Evolutionary conservation across 2,113 vertebrate species (phyloP).

Genomic region (Tachycineta bicolor): DNA sequence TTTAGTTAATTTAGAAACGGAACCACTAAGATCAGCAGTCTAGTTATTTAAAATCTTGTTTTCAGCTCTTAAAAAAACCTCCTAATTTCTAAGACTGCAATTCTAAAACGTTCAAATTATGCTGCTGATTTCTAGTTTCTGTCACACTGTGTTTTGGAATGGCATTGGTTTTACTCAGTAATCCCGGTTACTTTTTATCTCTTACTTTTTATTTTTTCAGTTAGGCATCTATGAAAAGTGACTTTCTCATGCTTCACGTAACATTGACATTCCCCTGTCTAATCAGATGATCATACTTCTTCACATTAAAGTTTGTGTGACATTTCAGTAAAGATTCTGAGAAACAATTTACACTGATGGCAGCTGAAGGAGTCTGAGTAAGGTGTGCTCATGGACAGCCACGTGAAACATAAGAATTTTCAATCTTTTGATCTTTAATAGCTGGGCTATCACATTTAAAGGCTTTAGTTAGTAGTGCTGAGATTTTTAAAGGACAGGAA

Average conservation of each 20-base stretch:
- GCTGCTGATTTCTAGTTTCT: not conserved
- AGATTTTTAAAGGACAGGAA: not conserved
- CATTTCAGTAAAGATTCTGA: not conserved
- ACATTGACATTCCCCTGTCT: not conserved
- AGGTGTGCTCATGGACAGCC: too few relatives aligned
- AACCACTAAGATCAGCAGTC: not conserved
- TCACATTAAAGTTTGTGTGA: not conserved
- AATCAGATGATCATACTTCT: not conserved
- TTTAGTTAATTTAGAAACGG: not conserved
- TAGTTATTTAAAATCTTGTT: not conserved
- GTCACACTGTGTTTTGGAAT: not conserved
- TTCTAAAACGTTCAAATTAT: not conserved
- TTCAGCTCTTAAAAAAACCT: not conserved
- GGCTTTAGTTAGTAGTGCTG: not conserved
- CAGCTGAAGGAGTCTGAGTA: not conserved
- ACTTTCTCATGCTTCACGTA: not conserved
- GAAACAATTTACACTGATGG: not conserved
- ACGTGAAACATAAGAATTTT: too few relatives aligned
- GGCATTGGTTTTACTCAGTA: not conserved
- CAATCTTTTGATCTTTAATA: too few relatives aligned
- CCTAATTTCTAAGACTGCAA: not conserved
- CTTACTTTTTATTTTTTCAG: not conserved
- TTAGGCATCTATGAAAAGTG: not conserved
- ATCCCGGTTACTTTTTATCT: not conserved
- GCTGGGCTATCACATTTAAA: not conserved